A percentile compares a stretch with the other conserved stretches of the same genome.
phyloP scores from a whole-genome alignment of 2,113 vertebrate genomes.

The Ammodytes dubius region DNA sequence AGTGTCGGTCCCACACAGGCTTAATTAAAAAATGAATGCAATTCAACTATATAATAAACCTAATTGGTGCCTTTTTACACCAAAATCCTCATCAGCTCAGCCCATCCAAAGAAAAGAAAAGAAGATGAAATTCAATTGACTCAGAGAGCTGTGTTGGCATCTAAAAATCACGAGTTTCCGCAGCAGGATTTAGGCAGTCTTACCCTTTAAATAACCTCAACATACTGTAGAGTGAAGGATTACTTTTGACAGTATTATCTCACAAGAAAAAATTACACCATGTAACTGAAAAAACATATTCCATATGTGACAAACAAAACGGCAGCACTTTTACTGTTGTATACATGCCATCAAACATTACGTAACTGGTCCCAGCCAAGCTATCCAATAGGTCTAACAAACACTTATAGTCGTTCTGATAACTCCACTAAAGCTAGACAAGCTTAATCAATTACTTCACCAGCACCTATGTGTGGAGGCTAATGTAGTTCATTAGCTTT shows the following conservation, averaged over 20 bases:
- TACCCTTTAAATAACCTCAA: neutral
- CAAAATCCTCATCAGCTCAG: neutral
- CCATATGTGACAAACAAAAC: neutral
- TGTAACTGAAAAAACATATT: neutral
- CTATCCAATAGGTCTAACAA: constrained; percentile 13
- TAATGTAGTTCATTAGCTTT: neutral
- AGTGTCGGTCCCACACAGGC: neutral
- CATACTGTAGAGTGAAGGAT: neutral
- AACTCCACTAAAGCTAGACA: constrained; percentile 22
- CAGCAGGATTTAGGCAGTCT: neutral
- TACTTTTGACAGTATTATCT: neutral
- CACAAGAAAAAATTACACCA: neutral
- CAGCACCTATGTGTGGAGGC: neutral
- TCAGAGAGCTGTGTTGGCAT: neutral
- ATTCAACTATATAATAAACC: neutral
- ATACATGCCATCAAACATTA: neutral
- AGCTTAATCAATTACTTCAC: constrained; percentile 23
- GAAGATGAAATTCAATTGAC: neutral
- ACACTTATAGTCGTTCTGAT: neutral
- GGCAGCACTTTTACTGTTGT: neutral
- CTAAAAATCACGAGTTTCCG: neutral
- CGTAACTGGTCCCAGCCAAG: neutral
- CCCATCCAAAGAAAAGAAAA: neutral
- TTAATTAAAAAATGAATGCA: constrained; percentile 12
- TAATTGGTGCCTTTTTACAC: accelerated